Conservation (phyloP, 2,888 invertebrate genomes). For the Melikaiella ostensackeni region DNA sequence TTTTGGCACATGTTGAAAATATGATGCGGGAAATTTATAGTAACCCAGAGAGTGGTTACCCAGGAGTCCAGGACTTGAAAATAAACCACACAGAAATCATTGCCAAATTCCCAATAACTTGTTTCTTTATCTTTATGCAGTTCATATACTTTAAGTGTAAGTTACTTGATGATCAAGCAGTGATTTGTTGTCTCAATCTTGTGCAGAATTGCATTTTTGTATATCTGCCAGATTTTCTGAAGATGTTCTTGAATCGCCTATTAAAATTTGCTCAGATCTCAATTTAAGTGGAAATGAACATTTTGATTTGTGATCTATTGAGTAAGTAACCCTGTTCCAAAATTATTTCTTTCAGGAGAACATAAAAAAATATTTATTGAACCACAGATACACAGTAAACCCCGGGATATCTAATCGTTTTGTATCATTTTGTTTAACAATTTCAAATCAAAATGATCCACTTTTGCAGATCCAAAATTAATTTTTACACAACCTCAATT, state of each 20-base stretch:
- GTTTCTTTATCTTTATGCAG: constrained; percentile 12
- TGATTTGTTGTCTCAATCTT: constrained; percentile 12
- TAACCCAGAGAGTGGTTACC: neutral
- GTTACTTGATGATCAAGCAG: constrained; percentile 4
- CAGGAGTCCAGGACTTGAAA: neutral
- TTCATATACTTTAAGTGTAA: constrained; percentile 18
- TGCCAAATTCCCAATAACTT: neutral
- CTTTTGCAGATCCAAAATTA: no score
- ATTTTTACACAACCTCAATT: no score
- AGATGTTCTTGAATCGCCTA: constrained; percentile 12
- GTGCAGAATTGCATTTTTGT: constrained; percentile 11
- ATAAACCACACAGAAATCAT: neutral
- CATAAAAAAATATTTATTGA: no score
- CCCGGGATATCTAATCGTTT: no score
- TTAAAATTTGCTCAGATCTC: neutral
- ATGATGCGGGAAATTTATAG: neutral
- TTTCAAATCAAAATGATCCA: no score
- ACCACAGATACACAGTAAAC: no score
- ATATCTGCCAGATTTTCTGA: constrained; percentile 16
- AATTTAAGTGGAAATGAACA: constrained; percentile 4
- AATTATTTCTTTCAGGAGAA: neutral
- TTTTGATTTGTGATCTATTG: constrained; percentile 18
- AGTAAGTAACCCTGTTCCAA: constrained; percentile 20
- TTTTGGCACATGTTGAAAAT: constrained; percentile 10
- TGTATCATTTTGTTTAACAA: no score